Evolutionary conservation across 2,113 vertebrate genomes (phyloP).

Genomic region (Regulus satrapa): DNA sequence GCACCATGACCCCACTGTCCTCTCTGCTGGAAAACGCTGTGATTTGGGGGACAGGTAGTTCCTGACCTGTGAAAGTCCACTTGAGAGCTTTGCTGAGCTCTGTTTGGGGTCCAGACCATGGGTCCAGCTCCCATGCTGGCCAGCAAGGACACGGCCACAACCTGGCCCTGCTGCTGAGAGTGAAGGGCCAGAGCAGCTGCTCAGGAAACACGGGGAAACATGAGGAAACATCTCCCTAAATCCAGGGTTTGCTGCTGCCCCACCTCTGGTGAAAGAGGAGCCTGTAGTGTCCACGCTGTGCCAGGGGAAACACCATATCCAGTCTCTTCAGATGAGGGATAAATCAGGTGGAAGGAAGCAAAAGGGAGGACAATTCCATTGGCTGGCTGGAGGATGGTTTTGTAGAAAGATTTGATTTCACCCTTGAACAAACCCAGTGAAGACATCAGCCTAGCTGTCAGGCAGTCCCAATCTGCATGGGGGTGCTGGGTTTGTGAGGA

Average conservation of each 20-base stretch:
- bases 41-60: background rate
- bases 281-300: rapidly evolving
- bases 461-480: rapidly evolving
- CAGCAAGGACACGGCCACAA: background rate
- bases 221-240: background rate
- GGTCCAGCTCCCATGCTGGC: rapidly evolving
- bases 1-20: background rate
- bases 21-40: rapidly evolving
- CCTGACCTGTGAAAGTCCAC: background rate
- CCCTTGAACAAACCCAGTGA: background rate
- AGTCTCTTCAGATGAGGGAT: background rate
- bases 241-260: background rate
- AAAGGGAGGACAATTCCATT: background rate
- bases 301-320: rapidly evolving
- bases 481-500: background rate
- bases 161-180: background rate
- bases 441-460: background rate
- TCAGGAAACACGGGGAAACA: rapidly evolving
- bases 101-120: rapidly evolving
- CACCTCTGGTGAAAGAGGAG: background rate
- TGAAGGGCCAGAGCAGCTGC: background rate
- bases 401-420: background rate
- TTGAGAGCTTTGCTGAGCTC: background rate
- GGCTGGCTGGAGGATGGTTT: background rate
- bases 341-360: background rate